phyloP scores from a whole-genome alignment of 2,797 vertebrate species.

The Peromyscus eremicus region DNA sequence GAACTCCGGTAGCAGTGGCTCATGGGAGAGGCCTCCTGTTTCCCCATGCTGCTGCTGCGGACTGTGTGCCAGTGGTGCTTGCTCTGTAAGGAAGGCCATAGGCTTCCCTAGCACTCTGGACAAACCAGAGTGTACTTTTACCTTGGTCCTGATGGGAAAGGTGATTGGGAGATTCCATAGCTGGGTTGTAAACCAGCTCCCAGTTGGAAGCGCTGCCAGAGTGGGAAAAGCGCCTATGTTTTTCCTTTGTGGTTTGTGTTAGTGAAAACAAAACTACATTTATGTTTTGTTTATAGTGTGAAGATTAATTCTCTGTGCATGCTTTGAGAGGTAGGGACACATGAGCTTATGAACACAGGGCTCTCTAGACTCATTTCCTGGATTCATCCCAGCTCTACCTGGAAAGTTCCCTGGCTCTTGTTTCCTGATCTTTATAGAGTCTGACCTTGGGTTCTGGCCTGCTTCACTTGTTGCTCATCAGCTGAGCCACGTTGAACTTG shows the following conservation, averaged over 20 bases:
- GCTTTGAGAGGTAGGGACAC: not conserved
- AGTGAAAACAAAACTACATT: not conserved
- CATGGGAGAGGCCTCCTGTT: not conserved
- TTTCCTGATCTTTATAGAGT: conserved; percentile 24
- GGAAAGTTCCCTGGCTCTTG: not conserved
- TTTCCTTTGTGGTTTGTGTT: not conserved
- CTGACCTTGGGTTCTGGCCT: not conserved
- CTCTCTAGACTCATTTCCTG: conserved; percentile 39
- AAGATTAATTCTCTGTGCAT: not conserved
- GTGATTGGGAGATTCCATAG: not conserved
- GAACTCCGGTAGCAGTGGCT: not conserved
- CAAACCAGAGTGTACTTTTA: not conserved
- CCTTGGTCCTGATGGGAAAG: not conserved
- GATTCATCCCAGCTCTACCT: not conserved
- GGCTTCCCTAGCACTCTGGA: not conserved
- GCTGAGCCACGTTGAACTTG: not conserved
- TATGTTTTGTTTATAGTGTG: not conserved
- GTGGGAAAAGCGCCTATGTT: not conserved
- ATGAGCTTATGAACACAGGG: not conserved
- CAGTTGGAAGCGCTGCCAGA: not conserved
- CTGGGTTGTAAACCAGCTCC: not conserved
- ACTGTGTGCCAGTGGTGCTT: not conserved
- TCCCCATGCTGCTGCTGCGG: not conserved
- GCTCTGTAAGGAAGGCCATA: not conserved
- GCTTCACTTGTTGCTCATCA: not conserved